These are phyloP conservation scores for Notodonta ziczac DNA, from an alignment of 2,888 invertebrate genomes.

Conservation along the genomic window DNA sequence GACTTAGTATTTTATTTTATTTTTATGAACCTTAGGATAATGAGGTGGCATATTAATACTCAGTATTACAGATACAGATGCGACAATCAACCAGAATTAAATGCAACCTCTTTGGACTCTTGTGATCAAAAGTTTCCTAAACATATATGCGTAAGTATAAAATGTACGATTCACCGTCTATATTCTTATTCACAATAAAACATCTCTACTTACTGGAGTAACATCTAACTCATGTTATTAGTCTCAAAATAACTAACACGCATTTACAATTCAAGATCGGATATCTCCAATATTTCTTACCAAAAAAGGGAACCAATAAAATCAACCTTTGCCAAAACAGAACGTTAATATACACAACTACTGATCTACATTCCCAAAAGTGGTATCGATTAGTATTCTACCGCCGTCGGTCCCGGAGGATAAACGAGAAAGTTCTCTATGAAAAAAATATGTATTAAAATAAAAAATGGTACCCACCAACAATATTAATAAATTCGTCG, in stretches of 20 bases:
- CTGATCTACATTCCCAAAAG: conserved; percentile 29
- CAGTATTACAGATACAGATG: no score
- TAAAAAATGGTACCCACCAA: conserved; percentile 30
- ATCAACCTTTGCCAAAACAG: conserved; percentile 14
- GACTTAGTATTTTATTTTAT: no score
- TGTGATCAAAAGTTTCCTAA: no score
- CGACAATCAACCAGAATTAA: no score
- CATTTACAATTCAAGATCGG: background rate
- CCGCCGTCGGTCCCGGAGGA: conserved; percentile 19
- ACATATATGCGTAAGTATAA: no score
- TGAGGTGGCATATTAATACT: no score
- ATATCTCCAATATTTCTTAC: conserved; percentile 4
- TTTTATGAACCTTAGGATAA: no score
- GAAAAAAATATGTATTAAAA: conserved; percentile 38
- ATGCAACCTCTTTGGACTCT: no score
- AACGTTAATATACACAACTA: conserved; percentile 22
- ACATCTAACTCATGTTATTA: background rate
- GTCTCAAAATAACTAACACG: background rate
- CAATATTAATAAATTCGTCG: conserved; percentile 35
- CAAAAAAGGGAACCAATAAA: conserved; percentile 23
- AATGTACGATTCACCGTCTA: background rate
- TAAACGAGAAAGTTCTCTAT: conserved; percentile 32
- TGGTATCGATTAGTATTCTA: conserved; percentile 34
- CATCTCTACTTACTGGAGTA: background rate
- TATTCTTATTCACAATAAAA: background rate